Base-by-base conservation (phyloP, 2,113 vertebrate genomes). In the Python bivittatus region DNA sequence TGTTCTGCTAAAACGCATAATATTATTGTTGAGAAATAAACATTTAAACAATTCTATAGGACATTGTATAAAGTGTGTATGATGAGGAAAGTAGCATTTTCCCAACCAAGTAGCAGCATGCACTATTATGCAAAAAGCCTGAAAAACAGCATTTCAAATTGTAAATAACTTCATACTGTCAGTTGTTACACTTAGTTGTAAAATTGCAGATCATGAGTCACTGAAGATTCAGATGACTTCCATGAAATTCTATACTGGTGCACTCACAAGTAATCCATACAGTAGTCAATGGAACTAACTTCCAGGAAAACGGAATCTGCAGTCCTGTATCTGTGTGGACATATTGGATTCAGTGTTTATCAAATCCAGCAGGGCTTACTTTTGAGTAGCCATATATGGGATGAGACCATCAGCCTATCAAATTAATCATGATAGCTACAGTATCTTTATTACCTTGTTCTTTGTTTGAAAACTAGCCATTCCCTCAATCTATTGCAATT, bases 401-500 rank as follows among this genome's bases (percentile, higher is more conserved):
- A 54, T 56, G 15, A 52, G 23, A 85, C 20, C 4, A 0, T 86
- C 29, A 91, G n/a, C 58, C 27, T 91, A 29, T 85, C 79, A 91
- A 93, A 91, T n/a, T 90, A 92, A 54, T 0, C 58, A 88, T 42
- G 0, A 0, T 1, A 91, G 90, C 1, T 17, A 25, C 93, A 86
- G 86, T 90, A 84, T 17, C 6, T 42, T 33, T 58, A 3, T 57
- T 88, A 84, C 93, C n/a, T 88, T 93, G 38, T 92, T 93, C 61
- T 57, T 90, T 25, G 17, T 33, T 54, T 61, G 53, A 72, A 89
- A 72, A 88, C 20, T n/a, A 2, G 10, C 23, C 79, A 92, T 56
- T 72, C 60, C n/a, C 58, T 20, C 61, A n/a, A 88, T 23, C 52
- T 10, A 91, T 33, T 92, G 96, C 93, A 97, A 93, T 97, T 95